Conservation (phyloP, 2,888 invertebrate genomes). For the Trimorus sp. region DNA sequence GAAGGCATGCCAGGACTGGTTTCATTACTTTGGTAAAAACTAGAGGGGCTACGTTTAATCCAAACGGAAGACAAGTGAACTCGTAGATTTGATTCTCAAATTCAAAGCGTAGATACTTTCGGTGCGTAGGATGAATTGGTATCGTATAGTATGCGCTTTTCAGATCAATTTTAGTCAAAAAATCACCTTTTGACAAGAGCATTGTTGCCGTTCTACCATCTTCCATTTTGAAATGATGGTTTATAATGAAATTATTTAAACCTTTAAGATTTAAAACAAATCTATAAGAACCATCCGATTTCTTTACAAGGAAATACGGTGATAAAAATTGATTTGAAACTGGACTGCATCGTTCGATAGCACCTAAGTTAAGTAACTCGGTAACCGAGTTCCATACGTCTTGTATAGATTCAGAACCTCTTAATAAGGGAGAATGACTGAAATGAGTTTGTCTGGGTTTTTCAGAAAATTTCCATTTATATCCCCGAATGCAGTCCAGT, state of each 20-base stretch:
- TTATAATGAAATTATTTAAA: constrained; percentile 29
- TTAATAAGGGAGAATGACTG: not conserved
- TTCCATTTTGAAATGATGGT: constrained; percentile 48
- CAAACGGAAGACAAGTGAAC: constrained; percentile 44
- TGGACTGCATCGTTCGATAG: constrained; percentile 11
- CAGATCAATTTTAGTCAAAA: constrained; percentile 37
- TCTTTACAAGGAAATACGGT: constrained; percentile 26
- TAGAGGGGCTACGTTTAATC: constrained; percentile 33
- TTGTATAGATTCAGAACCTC: not conserved
- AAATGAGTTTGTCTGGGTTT: not conserved
- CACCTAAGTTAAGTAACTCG: constrained; percentile 25
- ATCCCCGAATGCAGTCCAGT: too few relatives aligned
- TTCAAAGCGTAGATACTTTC: constrained; percentile 47
- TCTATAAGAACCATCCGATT: constrained; percentile 24
- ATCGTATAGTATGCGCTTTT: constrained; percentile 42
- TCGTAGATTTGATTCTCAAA: constrained; percentile 37
- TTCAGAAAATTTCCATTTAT: not conserved
- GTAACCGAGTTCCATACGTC: constrained; percentile 2
- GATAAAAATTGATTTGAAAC: constrained; percentile 17
- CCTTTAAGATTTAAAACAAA: constrained; percentile 47
- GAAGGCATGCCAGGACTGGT: constrained; percentile 21
- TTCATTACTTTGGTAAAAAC: constrained; percentile 50
- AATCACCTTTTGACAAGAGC: constrained; percentile 21
- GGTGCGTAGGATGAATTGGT: constrained; percentile 9
- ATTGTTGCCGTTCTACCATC: constrained; percentile 26